A percentile compares a stretch with the other conserved stretches of the same genome.
These are phyloP conservation scores for Sciurus carolinensis DNA, from an alignment of 2,797 vertebrate species.

Conservation along the genomic window DNA sequence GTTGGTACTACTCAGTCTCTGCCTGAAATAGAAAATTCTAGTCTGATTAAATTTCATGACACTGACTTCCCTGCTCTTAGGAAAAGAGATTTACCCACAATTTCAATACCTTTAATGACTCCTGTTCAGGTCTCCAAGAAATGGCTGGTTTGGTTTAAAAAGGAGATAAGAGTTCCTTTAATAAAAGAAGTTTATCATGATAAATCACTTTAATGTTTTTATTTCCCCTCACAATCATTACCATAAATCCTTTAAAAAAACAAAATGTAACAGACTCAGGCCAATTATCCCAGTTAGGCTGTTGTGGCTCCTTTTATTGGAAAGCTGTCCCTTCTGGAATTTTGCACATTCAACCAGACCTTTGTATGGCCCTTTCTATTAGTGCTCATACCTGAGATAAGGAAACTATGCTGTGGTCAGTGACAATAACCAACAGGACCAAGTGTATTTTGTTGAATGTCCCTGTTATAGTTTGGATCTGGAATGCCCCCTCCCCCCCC, in stretches of 20 bases:
- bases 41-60: conserved; percentile 38
- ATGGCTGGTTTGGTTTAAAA: conserved; percentile 53
- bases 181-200: conserved; percentile 53
- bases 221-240: conserved; percentile 56
- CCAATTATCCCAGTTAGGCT: conserved; percentile 12
- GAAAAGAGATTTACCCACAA: conserved; percentile 53
- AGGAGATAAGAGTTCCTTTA: conserved; percentile 52
- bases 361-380: neutral
- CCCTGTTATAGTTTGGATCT: neutral
- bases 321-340: conserved; percentile 51
- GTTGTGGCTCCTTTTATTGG: conserved; percentile 14
- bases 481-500: neutral
- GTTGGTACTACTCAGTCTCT: conserved; percentile 12
- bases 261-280: neutral
- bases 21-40: neutral
- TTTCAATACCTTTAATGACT: conserved; percentile 40
- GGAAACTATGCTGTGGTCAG: neutral
- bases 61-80: conserved; percentile 30
- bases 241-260: conserved; percentile 16
- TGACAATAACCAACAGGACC: conserved; percentile 46
- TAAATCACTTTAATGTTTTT: conserved; percentile 45
- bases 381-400: conserved; percentile 3
- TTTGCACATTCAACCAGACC: conserved; percentile 41
- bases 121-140: conserved; percentile 6
- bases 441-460: conserved; percentile 65